Evolutionary conservation across 2,797 vertebrate species (phyloP).

Genomic region (Octomys mimax): DNA sequence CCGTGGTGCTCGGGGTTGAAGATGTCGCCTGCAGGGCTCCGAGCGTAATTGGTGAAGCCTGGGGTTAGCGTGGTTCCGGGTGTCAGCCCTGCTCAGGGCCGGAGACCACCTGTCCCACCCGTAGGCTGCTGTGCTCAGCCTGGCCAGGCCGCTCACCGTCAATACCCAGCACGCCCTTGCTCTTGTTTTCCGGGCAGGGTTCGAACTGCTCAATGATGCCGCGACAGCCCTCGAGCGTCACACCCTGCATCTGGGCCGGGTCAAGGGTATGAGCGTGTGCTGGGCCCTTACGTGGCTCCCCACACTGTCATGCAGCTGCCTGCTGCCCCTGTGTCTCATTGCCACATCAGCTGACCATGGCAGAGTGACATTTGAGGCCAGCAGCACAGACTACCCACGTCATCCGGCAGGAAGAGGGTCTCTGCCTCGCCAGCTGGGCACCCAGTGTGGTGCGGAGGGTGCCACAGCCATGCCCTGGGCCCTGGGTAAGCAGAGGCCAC

Average conservation of each 20-base stretch:
- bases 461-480: not conserved
- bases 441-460: rapidly evolving
- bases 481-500: too few relatives aligned
- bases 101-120: not conserved
- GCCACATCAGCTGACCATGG: not conserved
- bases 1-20: slow-evolving; percentile 95
- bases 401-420: not conserved
- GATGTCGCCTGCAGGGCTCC: slow-evolving; percentile 97
- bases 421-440: not conserved
- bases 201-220: slow-evolving; percentile 97
- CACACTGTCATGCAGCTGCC: not conserved
- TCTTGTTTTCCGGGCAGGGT: slow-evolving; percentile 96
- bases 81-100: rapidly evolving
- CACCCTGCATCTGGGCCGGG: slow-evolving; percentile 93
- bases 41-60: slow-evolving; percentile 98
- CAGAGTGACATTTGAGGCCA: rapidly evolving
- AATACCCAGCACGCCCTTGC: slow-evolving; percentile 94
- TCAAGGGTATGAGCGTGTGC: not conserved
- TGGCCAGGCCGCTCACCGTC: slow-evolving; percentile 91
- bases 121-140: not conserved
- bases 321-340: slow-evolving; percentile 41
- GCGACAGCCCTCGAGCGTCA: slow-evolving; percentile 94
- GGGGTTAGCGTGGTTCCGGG: not conserved
- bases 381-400: not conserved
- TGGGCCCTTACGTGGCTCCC: not conserved